Conservation (phyloP, 2,888 invertebrate genomes). For the Apantesis nais region DNA sequence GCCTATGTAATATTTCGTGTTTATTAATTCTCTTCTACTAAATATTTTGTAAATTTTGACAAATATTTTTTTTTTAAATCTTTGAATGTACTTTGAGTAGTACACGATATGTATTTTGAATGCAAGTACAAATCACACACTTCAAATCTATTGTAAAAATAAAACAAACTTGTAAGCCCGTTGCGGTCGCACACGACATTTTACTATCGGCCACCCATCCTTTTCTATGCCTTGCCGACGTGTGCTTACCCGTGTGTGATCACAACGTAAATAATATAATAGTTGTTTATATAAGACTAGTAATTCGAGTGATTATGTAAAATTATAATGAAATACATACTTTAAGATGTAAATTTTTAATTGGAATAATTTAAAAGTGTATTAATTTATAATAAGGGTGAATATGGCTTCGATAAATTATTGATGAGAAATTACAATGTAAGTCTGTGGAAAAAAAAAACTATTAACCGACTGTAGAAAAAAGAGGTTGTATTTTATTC, state of each 20-base stretch:
- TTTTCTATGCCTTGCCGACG: background rate
- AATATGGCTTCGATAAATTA: background rate
- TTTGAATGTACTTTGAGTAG: no score
- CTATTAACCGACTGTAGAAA: background rate
- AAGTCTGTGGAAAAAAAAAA: background rate
- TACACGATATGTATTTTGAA: slow-evolving; percentile 25
- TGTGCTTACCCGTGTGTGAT: slow-evolving; percentile 22
- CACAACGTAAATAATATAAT: slow-evolving; percentile 5
- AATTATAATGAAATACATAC: background rate
- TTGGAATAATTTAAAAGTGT: background rate
- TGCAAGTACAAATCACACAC: slow-evolving; percentile 36
- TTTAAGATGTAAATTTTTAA: background rate
- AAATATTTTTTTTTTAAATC: no score
- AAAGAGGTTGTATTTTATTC: background rate
- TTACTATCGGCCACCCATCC: slow-evolving; percentile 12
- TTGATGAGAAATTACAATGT: background rate
- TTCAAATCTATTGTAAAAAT: slow-evolving; percentile 17
- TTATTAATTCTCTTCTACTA: background rate
- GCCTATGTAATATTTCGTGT: background rate
- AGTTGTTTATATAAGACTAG: slow-evolving; percentile 10
- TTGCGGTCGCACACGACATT: slow-evolving; percentile 16
- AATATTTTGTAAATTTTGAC: slow-evolving; percentile 22
- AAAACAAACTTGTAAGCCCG: background rate
- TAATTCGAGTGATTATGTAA: slow-evolving; percentile 1
- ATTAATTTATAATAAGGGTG: background rate